Percentiles rank a stretch among this genome's conserved stretches.
Evolutionary conservation across 2,113 vertebrate genomes (phyloP).

Genomic region (Scomber colias): DNA sequence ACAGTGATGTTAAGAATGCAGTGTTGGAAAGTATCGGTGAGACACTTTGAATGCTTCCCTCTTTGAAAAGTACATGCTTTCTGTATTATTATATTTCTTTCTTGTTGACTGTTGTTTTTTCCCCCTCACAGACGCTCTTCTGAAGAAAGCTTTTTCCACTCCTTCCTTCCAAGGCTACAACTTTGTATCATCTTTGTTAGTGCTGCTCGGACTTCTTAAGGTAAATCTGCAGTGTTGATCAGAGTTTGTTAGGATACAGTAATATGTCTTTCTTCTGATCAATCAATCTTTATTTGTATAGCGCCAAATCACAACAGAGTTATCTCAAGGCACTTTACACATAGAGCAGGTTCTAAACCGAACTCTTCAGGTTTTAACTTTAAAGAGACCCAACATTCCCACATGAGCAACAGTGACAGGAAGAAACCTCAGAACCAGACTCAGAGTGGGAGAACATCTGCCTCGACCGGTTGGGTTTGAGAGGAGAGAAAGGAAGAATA

Average conservation of each 20-base stretch:
- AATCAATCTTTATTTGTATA: too few relatives aligned
- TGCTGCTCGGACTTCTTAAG: conserved; percentile 96
- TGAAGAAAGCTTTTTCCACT: conserved; percentile 90
- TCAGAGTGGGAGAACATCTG: too few relatives aligned
- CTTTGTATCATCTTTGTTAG: conserved; percentile 91
- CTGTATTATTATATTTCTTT: neutral
- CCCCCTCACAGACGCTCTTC: conserved; percentile 87
- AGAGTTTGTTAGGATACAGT: too few relatives aligned
- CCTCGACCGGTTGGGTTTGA: too few relatives aligned
- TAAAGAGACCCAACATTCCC: too few relatives aligned
- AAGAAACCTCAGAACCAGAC: too few relatives aligned
- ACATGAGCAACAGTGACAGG: too few relatives aligned
- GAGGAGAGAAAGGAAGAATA: too few relatives aligned
- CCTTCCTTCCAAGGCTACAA: conserved; percentile 88
- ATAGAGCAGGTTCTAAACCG: too few relatives aligned
- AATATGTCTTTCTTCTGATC: neutral
- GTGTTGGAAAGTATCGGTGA: conserved; percentile 85
- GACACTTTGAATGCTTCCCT: conserved; percentile 16
- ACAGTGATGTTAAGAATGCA: conserved; percentile 86
- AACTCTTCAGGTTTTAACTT: too few relatives aligned
- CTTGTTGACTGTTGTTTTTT: conserved; percentile 12
- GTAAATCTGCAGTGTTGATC: conserved; percentile 65
- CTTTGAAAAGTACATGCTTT: neutral
- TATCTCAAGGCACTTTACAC: too few relatives aligned
- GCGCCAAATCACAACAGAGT: too few relatives aligned